Evolutionary conservation across 1,140 invertebrate species (phyloP).

Genomic region (Aphelinus atriplicis): DNA sequence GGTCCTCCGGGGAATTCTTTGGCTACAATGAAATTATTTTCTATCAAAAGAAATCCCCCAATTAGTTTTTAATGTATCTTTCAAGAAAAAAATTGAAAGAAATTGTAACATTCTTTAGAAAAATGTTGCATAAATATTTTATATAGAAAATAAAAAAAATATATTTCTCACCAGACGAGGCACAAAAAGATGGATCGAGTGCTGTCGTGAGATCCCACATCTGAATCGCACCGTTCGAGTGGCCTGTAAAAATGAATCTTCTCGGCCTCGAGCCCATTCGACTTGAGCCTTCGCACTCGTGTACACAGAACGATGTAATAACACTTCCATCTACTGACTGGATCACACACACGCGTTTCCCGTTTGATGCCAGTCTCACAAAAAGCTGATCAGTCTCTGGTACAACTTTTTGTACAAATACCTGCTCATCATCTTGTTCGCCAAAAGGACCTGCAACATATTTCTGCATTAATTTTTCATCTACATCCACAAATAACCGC

Average conservation of each 20-base stretch:
- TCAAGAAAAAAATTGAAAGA: neutral
- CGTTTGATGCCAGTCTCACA: conserved; percentile 93
- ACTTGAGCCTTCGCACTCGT: conserved; percentile 95
- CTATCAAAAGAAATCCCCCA: too few species aligned
- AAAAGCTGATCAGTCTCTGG: conserved; percentile 95
- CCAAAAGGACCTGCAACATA: conserved; percentile 87
- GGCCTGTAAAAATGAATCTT: conserved; percentile 93
- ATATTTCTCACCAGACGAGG: conserved; percentile 67
- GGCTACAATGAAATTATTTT: conserved; percentile 19
- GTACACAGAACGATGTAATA: conserved; percentile 95
- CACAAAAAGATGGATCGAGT: conserved; percentile 81
- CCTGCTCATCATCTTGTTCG: conserved; percentile 96
- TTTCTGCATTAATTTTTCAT: neutral
- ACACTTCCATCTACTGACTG: conserved; percentile 93
- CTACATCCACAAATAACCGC: neutral
- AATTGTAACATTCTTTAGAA: neutral
- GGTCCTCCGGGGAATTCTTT: conserved; percentile 80
- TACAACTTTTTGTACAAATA: conserved; percentile 97
- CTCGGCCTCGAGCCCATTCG: conserved; percentile 91
- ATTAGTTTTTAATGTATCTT: conserved; percentile 13
- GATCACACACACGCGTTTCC: conserved; percentile 94
- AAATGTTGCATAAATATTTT: neutral
- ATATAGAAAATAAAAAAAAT: conserved; percentile 22
- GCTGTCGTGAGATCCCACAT: conserved; percentile 99
- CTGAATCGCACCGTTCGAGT: conserved; percentile 93